Conservation (phyloP, 2,888 invertebrate species). For the Sinelater perroti region DNA sequence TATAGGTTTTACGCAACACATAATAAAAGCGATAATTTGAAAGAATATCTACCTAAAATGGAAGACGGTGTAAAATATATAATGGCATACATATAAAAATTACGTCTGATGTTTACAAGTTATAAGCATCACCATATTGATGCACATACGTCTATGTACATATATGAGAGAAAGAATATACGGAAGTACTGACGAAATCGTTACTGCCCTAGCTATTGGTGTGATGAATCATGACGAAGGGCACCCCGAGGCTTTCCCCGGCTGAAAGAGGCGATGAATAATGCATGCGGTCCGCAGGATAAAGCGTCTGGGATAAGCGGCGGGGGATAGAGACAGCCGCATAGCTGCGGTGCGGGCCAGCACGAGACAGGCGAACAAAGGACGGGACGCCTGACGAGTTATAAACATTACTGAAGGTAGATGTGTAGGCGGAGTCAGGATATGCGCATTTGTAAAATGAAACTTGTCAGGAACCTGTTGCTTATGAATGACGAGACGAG, state of each 20-base stretch:
- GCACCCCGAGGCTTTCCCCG: slow-evolving; percentile 20
- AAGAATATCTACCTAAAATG: too few species aligned
- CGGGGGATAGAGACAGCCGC: slow-evolving; percentile 9
- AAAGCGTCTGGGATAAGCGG: slow-evolving; percentile 24
- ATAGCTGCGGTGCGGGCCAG: neutral
- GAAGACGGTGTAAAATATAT: too few species aligned
- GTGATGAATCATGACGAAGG: slow-evolving; percentile 5
- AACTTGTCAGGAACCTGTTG: slow-evolving; percentile 49
- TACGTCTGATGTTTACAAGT: too few species aligned
- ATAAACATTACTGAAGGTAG: slow-evolving; percentile 46
- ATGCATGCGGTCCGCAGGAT: slow-evolving; percentile 16
- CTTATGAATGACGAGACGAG: slow-evolving; percentile 21
- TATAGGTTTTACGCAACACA: too few species aligned
- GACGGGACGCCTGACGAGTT: slow-evolving; percentile 44
- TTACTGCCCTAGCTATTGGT: neutral
- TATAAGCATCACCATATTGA: too few species aligned
- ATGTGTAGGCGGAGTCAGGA: slow-evolving; percentile 48
- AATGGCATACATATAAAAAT: too few species aligned
- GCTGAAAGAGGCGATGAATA: slow-evolving; percentile 25
- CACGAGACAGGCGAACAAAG: slow-evolving; percentile 44
- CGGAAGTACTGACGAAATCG: too few species aligned
- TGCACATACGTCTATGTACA: too few species aligned
- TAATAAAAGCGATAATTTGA: too few species aligned
- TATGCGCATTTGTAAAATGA: slow-evolving; percentile 51
- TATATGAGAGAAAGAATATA: too few species aligned